Base-by-base conservation (phyloP, 1,140 invertebrate species). In the Cryptotermes secundus region DNA sequence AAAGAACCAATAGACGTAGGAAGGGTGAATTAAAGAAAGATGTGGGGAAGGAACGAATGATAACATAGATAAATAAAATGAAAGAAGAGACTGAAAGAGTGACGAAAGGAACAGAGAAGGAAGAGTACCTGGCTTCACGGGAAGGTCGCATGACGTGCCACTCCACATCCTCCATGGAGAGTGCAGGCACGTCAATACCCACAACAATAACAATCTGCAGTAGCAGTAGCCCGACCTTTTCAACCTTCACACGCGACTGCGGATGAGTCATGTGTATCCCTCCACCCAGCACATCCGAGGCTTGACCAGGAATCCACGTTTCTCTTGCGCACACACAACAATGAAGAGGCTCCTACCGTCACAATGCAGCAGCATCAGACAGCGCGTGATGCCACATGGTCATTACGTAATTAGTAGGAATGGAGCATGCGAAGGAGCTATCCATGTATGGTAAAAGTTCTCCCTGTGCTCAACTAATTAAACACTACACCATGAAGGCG, bases 161-260 rank as follows among this genome's bases (percentile, higher is more conserved):
- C 59, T 72, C 59, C 59, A 72, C 59, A 72, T 31, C 59, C 59
- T 72, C 59, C 59, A 31, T 1, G 59, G 26, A 10, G 26, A 72
- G 59, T 31, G 59, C 9, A 72, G 59, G 59, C 59, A 31, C 59
- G 4, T 59, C 59, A 72, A 6, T 31, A 59, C n/a, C 53, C 53
- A n/a, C n/a, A n/a, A n/a, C n/a, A n/a, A n/a, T n/a, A n/a, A 16
- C 19, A 59, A 22, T 1, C 16, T 6, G 7, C 26, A 31, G 7
- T 7, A 16, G 26, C 26, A 31, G 26, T 26, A 31, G n/a, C 6
- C 59, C 59, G 59, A 72, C 26, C 59, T 9, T 31, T 31, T 0
- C 59, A 72, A 72, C 59, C 59, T 72, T 72, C 59, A 72, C 59
- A 72, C 59, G 59, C 59, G 59, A 72, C 59, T n/a, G 59, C 59